Evolutionary conservation across 1,140 invertebrate species (phyloP).

Genomic region (Brachionus koreanus): DNA sequence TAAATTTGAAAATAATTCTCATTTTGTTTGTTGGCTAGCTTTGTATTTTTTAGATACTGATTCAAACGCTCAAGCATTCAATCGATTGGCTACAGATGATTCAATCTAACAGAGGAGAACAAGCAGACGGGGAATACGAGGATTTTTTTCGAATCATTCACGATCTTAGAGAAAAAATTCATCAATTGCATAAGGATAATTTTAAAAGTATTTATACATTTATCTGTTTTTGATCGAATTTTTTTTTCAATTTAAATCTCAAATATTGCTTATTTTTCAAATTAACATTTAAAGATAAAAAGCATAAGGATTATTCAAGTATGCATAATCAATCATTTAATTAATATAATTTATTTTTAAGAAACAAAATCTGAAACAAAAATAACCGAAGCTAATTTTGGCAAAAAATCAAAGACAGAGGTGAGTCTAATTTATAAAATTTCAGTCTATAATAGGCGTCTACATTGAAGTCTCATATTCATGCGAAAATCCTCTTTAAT

Average conservation of each 20-base stretch:
- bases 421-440: background rate
- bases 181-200: background rate
- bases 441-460: background rate
- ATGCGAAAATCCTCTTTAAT: background rate
- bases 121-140: background rate
- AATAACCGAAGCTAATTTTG: background rate
- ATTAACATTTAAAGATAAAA: background rate
- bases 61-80: slow-evolving; percentile 17
- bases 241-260: background rate
- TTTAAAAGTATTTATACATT: background rate
- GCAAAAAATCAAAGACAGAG: background rate
- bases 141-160: slow-evolving; percentile 16
- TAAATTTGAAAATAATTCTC: background rate
- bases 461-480: too few species aligned
- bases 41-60: background rate
- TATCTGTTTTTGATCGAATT: background rate
- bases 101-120: background rate
- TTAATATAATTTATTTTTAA: background rate
- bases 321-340: too few species aligned
- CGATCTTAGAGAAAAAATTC: background rate
- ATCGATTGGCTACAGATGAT: slow-evolving; percentile 6
- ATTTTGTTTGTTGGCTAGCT: background rate
- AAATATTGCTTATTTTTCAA: background rate
- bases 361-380: background rate
- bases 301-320: background rate